A percentile compares a stretch with the other conserved stretches of the same genome.
These are phyloP conservation scores for Amblyopsis hoosieri DNA, from an alignment of 2,797 vertebrate genomes.

Conservation along the genomic window DNA sequence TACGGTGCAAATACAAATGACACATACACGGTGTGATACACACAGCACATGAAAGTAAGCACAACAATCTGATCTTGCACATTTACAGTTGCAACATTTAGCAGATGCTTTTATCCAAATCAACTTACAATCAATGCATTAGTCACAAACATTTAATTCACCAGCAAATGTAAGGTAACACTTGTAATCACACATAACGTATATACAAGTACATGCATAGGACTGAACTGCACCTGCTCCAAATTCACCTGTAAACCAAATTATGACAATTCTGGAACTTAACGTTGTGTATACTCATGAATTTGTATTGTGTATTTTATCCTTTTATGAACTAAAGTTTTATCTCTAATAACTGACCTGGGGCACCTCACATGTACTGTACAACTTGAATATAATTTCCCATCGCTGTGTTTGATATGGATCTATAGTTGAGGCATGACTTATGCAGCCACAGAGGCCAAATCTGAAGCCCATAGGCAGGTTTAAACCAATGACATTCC, in stretches of 20 bases:
- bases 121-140: too few species aligned
- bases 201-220: neutral
- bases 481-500: conserved; percentile 58
- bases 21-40: neutral
- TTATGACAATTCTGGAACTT: neutral
- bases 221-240: neutral
- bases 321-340: too few species aligned
- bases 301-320: too few species aligned
- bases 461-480: conserved; percentile 12
- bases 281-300: too few species aligned
- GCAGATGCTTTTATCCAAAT: too few species aligned
- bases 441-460: conserved; percentile 20
- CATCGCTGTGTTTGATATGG: too few species aligned
- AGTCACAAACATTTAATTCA: too few species aligned
- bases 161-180: too few species aligned
- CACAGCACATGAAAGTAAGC: neutral
- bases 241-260: neutral
- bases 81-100: too few species aligned
- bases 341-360: too few species aligned
- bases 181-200: neutral
- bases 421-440: conserved; percentile 43
- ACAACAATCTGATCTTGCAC: neutral
- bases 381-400: too few species aligned
- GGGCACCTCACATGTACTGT: too few species aligned
- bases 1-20: conserved; percentile 31